phyloP scores from a whole-genome alignment of 2,888 invertebrate species.

The Emmelina monodactyla region DNA sequence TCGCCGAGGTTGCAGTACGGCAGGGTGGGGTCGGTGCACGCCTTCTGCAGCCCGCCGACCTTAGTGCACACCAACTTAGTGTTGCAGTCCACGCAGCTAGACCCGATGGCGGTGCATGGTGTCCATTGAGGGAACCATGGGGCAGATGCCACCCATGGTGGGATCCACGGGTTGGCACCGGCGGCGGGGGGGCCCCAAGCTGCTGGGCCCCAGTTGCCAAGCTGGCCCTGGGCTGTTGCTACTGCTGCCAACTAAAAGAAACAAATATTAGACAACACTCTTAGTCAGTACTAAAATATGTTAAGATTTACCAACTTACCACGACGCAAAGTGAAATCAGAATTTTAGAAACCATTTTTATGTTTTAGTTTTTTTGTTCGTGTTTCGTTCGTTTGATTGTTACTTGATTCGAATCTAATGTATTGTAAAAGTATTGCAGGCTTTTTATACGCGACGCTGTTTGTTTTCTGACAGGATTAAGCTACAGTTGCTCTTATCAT shows the following conservation, averaged over 20 bases:
- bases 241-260: constrained; percentile 31
- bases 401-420: constrained; percentile 22
- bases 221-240: constrained; percentile 30
- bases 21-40: constrained; percentile 42
- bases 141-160: constrained; percentile 42
- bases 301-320: constrained; percentile 31
- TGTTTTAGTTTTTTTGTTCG: constrained; percentile 20
- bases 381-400: constrained; percentile 20
- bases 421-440: constrained; percentile 16
- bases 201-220: constrained; percentile 18
- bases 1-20: constrained; percentile 54
- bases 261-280: background rate
- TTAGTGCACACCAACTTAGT: constrained; percentile 48
- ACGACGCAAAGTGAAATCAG: constrained; percentile 32
- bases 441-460: constrained; percentile 40
- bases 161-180: constrained; percentile 41
- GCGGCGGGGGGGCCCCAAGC: constrained; percentile 18
- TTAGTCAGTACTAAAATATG: background rate
- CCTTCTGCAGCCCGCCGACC: constrained; percentile 35
- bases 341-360: constrained; percentile 43
- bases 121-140: constrained; percentile 50
- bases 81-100: constrained; percentile 38
- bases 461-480: constrained; percentile 21
- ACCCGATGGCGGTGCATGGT: constrained; percentile 37
- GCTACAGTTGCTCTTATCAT: background rate